A percentile compares a stretch with the other conserved stretches of the same genome.
phyloP scores from a whole-genome alignment of 2,113 vertebrate species.

The Nothoprocta pentlandii region DNA sequence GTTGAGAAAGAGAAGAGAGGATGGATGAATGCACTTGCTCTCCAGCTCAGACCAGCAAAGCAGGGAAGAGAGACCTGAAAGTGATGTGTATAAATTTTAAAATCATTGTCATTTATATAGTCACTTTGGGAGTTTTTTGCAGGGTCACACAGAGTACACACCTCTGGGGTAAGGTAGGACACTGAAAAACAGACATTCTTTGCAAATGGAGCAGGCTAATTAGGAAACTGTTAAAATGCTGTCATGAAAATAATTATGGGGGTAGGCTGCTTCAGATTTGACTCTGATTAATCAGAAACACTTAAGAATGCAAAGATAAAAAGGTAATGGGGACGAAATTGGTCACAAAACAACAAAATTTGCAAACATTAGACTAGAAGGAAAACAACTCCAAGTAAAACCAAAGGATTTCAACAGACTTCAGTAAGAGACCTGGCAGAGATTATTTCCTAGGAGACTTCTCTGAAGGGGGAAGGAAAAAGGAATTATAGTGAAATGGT shows the following conservation, averaged over 20 bases:
- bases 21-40: background rate
- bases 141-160: background rate
- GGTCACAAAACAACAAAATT: slow-evolving; percentile 15
- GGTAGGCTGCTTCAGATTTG: background rate
- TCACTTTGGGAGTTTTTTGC: background rate
- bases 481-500: background rate
- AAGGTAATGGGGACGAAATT: background rate
- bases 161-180: background rate
- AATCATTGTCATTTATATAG: background rate
- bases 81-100: background rate
- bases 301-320: background rate
- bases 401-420: background rate
- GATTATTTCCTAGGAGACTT: slow-evolving; percentile 13
- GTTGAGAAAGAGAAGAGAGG: background rate
- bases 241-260: background rate
- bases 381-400: background rate
- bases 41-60: background rate
- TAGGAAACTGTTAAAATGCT: background rate
- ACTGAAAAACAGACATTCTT: background rate
- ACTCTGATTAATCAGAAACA: background rate
- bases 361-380: background rate
- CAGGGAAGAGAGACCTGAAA: background rate
- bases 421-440: background rate
- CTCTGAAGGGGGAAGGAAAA: background rate
- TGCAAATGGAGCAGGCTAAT: background rate